Percentiles rank a stretch among this genome's conserved stretches.
Evolutionary conservation across 2,888 invertebrate genomes (phyloP).

Genomic region (Sphaeridia pumilis): DNA sequence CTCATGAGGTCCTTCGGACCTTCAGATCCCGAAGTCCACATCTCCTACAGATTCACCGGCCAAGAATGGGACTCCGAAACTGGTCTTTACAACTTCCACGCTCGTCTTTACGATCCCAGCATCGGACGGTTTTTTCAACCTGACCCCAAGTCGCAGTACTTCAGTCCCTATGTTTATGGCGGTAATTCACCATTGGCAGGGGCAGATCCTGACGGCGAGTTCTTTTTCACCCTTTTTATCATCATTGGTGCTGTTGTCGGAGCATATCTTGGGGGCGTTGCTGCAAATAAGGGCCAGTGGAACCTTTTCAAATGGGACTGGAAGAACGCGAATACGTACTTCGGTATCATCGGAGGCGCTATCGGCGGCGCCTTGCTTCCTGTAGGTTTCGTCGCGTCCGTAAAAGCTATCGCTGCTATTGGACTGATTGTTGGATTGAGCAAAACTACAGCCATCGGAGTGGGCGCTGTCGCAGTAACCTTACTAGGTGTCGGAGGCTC

Average conservation of each 20-base stretch:
- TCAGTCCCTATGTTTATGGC: constrained; percentile 34
- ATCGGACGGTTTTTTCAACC: constrained; percentile 27
- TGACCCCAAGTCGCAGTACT: constrained; percentile 24
- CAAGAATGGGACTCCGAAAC: constrained; percentile 23
- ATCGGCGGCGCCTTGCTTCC: constrained; percentile 12
- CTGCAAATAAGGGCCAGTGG: constrained; percentile 8
- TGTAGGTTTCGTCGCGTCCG: constrained; percentile 9
- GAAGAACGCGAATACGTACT: not conserved
- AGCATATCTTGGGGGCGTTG: constrained; percentile 10
- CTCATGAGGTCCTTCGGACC: constrained; percentile 22
- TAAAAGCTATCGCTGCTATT: constrained; percentile 3
- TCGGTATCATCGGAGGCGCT: constrained; percentile 12
- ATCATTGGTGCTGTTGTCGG: constrained; percentile 5
- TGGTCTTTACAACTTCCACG: constrained; percentile 33
- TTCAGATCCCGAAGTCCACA: constrained; percentile 14
- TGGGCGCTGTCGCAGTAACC: not conserved
- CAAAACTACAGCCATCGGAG: constrained; percentile 2
- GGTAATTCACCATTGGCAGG: constrained; percentile 19
- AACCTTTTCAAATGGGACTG: constrained; percentile 15
- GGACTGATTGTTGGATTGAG: not conserved
- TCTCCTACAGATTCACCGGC: constrained; percentile 30
- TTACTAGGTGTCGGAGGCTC: not conserved
- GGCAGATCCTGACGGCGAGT: constrained; percentile 20
- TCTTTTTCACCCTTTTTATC: not conserved
- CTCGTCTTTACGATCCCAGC: constrained; percentile 32